Evolutionary conservation across 2,888 invertebrate species (phyloP), one percentile per base, ranked within the genome.

Genomic region (Andrena fulva): DNA sequence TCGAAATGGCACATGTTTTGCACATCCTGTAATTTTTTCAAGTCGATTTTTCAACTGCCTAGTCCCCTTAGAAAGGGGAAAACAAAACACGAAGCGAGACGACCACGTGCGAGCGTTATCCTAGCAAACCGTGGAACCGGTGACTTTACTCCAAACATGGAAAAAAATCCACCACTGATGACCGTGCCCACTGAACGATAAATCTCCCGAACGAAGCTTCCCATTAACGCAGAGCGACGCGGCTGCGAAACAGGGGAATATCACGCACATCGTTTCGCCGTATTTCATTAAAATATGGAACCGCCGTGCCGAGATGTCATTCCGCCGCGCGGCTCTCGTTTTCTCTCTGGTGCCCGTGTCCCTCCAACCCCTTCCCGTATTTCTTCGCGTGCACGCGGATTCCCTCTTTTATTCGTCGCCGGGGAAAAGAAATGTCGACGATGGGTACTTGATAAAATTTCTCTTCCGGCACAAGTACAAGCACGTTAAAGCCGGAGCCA

Each of bases 371-470:
- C 66, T 48, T 29, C 66, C 74, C 79, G 66, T 79, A 79, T 79
- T 74, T 74, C 74, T 80, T 70, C 60, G 70, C 62, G 59, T 24
- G 62, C 24, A 33, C 56, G 27, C 31, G 69, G 42, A 48, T 52
- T 69, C 73, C 59, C 64, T 33, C 31, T 59, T 72, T 69, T 27
- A 33, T 33, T 31, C 66, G 10, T 48, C 56, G 27, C n/a, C 56
- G 27, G 0, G 74, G 70, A 67, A 74, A 81, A 81, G 79, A 81
- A 81, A 74, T 67, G 81, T 56, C 74, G 62, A 50, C 75, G 74
- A 80, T 72, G 64, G 64, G 76, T 76, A 66, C 80, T 70, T 73
- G 80, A 77, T 77, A 70, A 80, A 80, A 76, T 77, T 82, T 80
- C 77, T 77, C 80, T 77, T 83, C 73, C 77, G 80, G 73, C 76